Base-by-base conservation (phyloP, 2,888 invertebrate genomes). In the Cephus nigrinus region DNA sequence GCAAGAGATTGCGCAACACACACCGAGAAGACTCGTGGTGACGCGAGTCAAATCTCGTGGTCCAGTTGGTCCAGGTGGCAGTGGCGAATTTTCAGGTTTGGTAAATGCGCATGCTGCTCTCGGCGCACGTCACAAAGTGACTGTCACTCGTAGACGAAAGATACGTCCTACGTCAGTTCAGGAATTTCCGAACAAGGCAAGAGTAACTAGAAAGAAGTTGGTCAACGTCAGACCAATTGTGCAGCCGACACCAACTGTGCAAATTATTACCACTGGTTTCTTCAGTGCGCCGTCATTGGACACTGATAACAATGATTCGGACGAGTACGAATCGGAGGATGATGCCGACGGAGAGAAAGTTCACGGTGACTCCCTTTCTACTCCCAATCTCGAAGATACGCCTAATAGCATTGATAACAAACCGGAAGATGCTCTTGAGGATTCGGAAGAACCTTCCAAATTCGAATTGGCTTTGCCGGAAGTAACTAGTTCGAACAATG, bases 191-290 rank as follows among this genome's bases (percentile, higher is more conserved):
- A 12, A 81, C 71, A 4, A 74, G 78, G 12, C 80, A 73, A 82
- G 86, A 76, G 85, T 91, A 3, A 91, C 91, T 3, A 85, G 91
- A 12, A 91, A 90, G 72, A 91, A 90, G 78, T 78, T 91, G 73
- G 81, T 91, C 1, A 86, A 85, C 0, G 88, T 91, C 11, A 86
- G 91, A 82, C 91, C 91, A 4, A 78, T 90, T 33, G 79, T 80
- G 0, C 78, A 85, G 68, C 85, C 90, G 9, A 88, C 90, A 0
- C 85, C 90, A 0, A 89, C 86, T 11, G 85, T 88, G 40, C 87
- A 90, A n/a, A 90, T 91, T 34, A 91, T 91, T 12, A 91, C 91
- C 0, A 88, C 89, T 12, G 91, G 91, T 40, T 91, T 91, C 76
- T 91, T 88, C 74, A 88, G 88, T 1, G 86, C 84, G 5, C 83